Evolutionary conservation across 2,888 invertebrate species (phyloP).

Genomic region (Leucophenga montana): DNA sequence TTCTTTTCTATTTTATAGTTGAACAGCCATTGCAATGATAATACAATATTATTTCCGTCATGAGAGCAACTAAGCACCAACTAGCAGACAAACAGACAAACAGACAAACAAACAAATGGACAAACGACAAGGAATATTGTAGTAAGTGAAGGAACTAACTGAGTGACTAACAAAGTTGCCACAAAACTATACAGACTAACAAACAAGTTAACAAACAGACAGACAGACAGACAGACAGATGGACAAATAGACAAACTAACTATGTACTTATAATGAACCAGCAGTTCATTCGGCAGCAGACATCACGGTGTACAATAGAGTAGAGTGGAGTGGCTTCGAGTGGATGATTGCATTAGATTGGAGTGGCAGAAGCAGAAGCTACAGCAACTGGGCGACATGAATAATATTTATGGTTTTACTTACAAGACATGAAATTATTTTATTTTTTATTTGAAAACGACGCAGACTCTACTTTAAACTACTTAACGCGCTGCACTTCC

Average conservation of each 20-base stretch:
- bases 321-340: too few species aligned
- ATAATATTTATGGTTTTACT: constrained; percentile 55
- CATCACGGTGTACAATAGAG: too few species aligned
- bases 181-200: background rate
- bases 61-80: constrained; percentile 50
- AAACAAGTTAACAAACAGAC: background rate
- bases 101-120: constrained; percentile 24
- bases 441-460: constrained; percentile 42
- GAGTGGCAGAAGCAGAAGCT: constrained; percentile 5
- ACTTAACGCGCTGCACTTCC: background rate
- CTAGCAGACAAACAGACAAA: constrained; percentile 19
- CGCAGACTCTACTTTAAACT: constrained; percentile 28
- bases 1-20: background rate
- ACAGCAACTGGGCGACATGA: constrained; percentile 18
- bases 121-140: background rate
- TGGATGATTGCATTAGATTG: too few species aligned
- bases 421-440: constrained; percentile 51
- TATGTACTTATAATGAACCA: background rate
- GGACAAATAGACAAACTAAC: background rate
- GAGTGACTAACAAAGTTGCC: constrained; percentile 25
- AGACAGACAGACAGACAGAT: background rate
- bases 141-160: constrained; percentile 32
- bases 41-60: constrained; percentile 57
- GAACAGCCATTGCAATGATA: constrained; percentile 46
- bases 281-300: too few species aligned